Base-by-base conservation (phyloP, 2,113 vertebrate genomes). In the Muntiacus reevesi region DNA sequence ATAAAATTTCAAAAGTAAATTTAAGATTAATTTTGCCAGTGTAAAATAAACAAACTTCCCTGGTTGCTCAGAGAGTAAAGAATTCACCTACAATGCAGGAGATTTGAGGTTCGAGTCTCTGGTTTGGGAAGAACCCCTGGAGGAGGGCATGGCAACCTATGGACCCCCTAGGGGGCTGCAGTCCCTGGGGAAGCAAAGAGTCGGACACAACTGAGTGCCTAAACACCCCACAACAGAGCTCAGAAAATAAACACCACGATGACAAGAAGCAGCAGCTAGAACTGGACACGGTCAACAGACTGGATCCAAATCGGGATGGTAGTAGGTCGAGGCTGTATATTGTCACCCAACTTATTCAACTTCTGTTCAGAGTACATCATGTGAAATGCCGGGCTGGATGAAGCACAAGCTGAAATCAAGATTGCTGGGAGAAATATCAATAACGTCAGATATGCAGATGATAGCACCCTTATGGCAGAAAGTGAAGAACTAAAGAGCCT, bases 1-100 rank as follows among this genome's bases (percentile, higher is more conserved):
- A 47, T 52, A 84, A 50, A 84, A 81, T 81, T 87, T 50, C 3
- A 94, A n/a, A 94, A 81, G 76, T 33, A 95, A 87, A 60, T n/a
- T 50, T 36, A 59, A 92, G 81, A 43, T 15, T 36, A 90, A 64
- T 23, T 93, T 85, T 97, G 25, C 74, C 45, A 4, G 13, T 89
- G 36, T 25, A 90, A 96, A 92, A 92, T 43, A 59, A 79, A 25
- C 23, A 57, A 71, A 71, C n/a, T 71, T 23, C 2, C 19, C 1
- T 40, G 19, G 19, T 23, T 71, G 67, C n/a, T 40, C 67, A 71
- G 2, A 71, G 67, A 40, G n/a, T 40, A 71, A 71, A 71, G 67
- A 71, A 71, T 71, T 10, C n/a, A 12, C 2, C 67, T 23, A 40
- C 19, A 71, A 71, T 71, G 19, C 67, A 71, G 5, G 67, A 6